phyloP scores from a whole-genome alignment of 2,113 vertebrate species.

The Bubo scandiacus region DNA sequence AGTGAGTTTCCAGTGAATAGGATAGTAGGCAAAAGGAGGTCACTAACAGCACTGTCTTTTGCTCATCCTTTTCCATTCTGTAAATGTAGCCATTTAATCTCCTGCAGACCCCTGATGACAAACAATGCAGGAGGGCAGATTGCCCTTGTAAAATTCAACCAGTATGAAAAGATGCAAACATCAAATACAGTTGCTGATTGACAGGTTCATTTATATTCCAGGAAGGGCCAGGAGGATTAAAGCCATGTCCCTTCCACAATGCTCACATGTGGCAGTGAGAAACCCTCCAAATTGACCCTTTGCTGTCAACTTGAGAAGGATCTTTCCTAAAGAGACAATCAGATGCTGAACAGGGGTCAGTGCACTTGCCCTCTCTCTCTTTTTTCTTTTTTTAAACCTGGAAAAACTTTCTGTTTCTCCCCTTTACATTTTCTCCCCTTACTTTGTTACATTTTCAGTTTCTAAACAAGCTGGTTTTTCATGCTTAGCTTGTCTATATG shows the following conservation, averaged over 20 bases:
- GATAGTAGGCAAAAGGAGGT: background rate
- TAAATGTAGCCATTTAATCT: background rate
- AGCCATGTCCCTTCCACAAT: background rate
- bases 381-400: background rate
- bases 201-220: background rate
- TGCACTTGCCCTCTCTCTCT: background rate
- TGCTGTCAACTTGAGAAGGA: background rate
- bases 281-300: background rate
- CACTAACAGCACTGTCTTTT: background rate
- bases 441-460: background rate
- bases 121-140: background rate
- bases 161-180: background rate
- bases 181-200: background rate
- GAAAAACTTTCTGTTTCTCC: background rate
- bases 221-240: background rate
- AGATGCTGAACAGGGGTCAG: background rate
- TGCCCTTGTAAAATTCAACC: background rate
- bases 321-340: background rate
- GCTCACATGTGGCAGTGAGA: fast-evolving
- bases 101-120: background rate
- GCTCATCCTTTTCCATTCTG: background rate
- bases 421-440: background rate
- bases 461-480: background rate
- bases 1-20: background rate
- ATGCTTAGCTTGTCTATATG: background rate